Evolutionary conservation across 2,797 vertebrate genomes (phyloP), one percentile per base, ranked within the genome.

Genomic region (Enteromius treurensis): DNA sequence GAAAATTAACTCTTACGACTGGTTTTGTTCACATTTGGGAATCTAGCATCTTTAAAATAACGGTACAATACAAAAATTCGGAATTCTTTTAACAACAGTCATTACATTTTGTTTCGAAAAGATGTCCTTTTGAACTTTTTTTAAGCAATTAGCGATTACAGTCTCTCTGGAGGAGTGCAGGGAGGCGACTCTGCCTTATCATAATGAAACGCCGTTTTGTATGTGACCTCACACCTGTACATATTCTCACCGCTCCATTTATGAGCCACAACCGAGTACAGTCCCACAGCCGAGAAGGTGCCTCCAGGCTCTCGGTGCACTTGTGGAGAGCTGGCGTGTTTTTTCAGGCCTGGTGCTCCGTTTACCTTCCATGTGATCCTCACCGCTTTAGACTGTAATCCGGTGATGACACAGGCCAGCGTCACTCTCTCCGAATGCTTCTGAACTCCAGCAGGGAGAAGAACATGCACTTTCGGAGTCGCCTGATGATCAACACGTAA

Each of bases 351-450:
- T 6, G 17, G 26, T 2, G 51, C 49, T 32, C 80, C 45, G 2
- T 89, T 89, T 40, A 88, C 77, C 45, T 70, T 88, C 90, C 90
- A 91, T 10, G 74, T 80, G 83, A 91, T 60, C 49, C 53, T 69
- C 34, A 75, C 45, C 3, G 4, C 11, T 23, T 55, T 47, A 15
- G 71, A 67, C 40, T 51, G 67, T 69, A 90, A 77, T 23, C 89
- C 89, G 23, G 77, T 85, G 77, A 90, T 60, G 70, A 91, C 70
- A 40, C 90, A 91, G 0, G 73, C 74, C 34, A 91, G 75, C 5
- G 79, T 77, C 8, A 75, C 19, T n/a, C 71, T 17, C 3, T 74
- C 53, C 0, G 65, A 47, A 2, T 17, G 60, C 2, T 17, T 74
- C 37, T 82, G 65, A 62, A n/a, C 21, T 37, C 19, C 26, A 26